Percentiles rank a stretch among this genome's conserved stretches.
Evolutionary conservation across 2,888 invertebrate species (phyloP).

Genomic region (Odontocolon sp.): DNA sequence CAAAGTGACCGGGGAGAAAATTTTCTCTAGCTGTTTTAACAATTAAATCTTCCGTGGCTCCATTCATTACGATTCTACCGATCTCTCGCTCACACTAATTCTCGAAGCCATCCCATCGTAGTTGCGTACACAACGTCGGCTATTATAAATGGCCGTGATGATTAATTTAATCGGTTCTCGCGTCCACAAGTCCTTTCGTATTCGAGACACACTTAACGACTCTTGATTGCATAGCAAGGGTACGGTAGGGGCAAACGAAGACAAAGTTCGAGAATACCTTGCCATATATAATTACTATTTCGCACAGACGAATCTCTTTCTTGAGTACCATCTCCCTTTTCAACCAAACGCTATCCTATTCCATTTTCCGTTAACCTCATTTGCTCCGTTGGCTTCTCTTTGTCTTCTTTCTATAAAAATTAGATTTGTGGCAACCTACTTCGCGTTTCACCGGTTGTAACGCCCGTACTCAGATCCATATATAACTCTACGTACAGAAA

Average conservation of each 20-base stretch:
- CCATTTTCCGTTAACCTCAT: conserved; percentile 35
- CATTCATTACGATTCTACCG: neutral
- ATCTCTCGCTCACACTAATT: neutral
- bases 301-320: neutral
- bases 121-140: neutral
- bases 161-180: conserved; percentile 18
- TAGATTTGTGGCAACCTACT: conserved; percentile 35
- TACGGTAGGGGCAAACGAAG: conserved; percentile 13
- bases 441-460: conserved; percentile 11
- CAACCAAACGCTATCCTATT: conserved; percentile 9
- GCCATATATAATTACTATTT: conserved; percentile 31
- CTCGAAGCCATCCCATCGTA: neutral
- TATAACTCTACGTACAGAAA: conserved; percentile 3
- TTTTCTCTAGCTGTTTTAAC: neutral
- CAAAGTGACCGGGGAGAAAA: neutral
- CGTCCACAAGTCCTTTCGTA: neutral
- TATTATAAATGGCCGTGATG: conserved; percentile 1
- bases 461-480: neutral
- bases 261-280: neutral
- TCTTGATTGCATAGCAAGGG: conserved; percentile 9
- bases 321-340: conserved; percentile 6
- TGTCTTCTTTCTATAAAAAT: conserved; percentile 44
- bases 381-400: conserved; percentile 19
- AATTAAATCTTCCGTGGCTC: neutral
- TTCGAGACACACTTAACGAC: conserved; percentile 8